Conservation (phyloP, 2,888 invertebrate species). For the Molorchus minor region DNA sequence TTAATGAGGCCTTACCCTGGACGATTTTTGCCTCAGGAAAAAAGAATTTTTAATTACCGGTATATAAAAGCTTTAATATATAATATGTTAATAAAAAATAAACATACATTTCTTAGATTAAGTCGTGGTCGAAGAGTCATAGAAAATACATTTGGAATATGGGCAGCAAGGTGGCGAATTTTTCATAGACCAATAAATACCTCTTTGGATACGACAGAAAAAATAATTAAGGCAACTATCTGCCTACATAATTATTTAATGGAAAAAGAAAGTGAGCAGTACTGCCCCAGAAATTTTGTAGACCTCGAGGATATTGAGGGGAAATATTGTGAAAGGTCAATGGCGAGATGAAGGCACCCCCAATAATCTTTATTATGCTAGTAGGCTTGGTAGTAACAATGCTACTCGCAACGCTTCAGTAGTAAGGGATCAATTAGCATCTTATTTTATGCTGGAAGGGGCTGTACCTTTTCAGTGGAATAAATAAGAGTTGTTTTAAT, state of each 20-base stretch:
- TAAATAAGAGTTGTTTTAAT: not conserved
- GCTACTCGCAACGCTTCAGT: not conserved
- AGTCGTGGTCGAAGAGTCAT: no score
- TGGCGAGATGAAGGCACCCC: not conserved
- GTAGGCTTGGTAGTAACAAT: not conserved
- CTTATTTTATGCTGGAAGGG: not conserved
- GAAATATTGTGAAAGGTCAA: slow-evolving; percentile 1
- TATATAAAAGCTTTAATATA: slow-evolving; percentile 7
- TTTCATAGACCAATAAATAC: slow-evolving; percentile 14
- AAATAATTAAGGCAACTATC: slow-evolving; percentile 11
- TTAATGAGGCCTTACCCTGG: slow-evolving; percentile 22
- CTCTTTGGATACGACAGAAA: slow-evolving; percentile 6
- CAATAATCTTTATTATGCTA: slow-evolving; percentile 2
- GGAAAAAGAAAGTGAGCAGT: not conserved
- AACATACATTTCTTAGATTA: no score
- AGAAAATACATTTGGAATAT: slow-evolving; percentile 17
- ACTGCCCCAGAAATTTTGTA: slow-evolving; percentile 3
- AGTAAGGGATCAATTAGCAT: not conserved
- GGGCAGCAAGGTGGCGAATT: slow-evolving; percentile 16
- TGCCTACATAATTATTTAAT: slow-evolving; percentile 14
- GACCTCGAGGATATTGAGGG: slow-evolving; percentile 3
- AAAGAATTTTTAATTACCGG: slow-evolving; percentile 24
- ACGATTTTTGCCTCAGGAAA: slow-evolving; percentile 1
- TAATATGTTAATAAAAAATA: slow-evolving; percentile 3
- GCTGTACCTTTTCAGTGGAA: not conserved